phyloP scores from a whole-genome alignment of 2,113 vertebrate genomes.

The Chaenocephalus aceratus region DNA sequence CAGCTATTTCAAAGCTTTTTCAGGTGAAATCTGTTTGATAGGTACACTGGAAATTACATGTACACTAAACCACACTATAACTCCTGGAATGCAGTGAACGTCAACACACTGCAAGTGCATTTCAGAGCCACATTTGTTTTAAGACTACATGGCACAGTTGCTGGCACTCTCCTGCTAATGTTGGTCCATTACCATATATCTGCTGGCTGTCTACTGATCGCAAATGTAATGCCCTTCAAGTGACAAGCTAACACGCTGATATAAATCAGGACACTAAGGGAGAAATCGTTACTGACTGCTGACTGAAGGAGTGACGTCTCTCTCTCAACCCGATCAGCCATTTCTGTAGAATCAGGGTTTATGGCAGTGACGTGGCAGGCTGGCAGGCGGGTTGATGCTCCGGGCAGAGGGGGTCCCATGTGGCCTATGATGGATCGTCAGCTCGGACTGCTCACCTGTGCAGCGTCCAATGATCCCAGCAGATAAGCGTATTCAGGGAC shows the following conservation, averaged over 20 bases:
- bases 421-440: conserved; percentile 65
- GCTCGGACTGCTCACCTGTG: conserved; percentile 46
- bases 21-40: neutral
- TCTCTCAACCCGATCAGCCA: neutral
- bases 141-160: conserved; percentile 5
- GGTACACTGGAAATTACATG: neutral
- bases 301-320: neutral
- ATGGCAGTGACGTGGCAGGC: conserved; percentile 29
- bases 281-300: conserved; percentile 36
- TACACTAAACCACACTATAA: conserved; percentile 9
- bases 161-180: conserved; percentile 21
- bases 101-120: conserved; percentile 10
- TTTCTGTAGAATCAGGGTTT: conserved; percentile 1
- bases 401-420: conserved; percentile 32
- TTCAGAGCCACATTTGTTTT: conserved; percentile 23
- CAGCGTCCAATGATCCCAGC: conserved; percentile 43
- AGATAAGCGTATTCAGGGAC: conserved; percentile 56
- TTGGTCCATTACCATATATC: conserved; percentile 40
- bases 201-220: conserved; percentile 28
- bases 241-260: conserved; percentile 35
- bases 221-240: conserved; percentile 44
- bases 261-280: conserved; percentile 40
- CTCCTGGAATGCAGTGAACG: neutral
- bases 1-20: conserved; percentile 2
- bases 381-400: neutral